Evolutionary conservation across 2,797 vertebrate genomes (phyloP).

Genomic region (Allobates femoralis): DNA sequence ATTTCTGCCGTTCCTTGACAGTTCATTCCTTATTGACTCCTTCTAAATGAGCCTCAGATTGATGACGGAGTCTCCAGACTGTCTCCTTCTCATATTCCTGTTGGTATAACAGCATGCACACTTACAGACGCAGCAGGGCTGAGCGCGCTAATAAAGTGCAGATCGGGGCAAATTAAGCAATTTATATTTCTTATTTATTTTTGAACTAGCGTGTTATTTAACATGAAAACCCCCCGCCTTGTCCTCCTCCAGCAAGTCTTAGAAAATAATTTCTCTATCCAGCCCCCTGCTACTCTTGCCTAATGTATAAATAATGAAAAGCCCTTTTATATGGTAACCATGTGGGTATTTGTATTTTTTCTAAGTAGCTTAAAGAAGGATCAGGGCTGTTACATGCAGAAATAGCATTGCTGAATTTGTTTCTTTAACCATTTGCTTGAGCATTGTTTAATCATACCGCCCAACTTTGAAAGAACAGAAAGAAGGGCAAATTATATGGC

Average conservation of each 20-base stretch:
- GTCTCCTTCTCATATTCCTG: slow-evolving; percentile 17
- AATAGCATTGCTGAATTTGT: neutral
- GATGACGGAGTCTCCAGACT: neutral
- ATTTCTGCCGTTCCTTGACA: neutral
- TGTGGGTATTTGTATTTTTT: neutral
- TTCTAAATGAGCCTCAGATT: slow-evolving; percentile 20
- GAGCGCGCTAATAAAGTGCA: neutral
- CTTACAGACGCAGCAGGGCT: slow-evolving; percentile 21
- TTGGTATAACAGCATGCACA: neutral
- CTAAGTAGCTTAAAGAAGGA: neutral
- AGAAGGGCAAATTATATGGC: too few species aligned
- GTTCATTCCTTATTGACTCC: slow-evolving; percentile 22
- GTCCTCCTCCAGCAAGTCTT: neutral
- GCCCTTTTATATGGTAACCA: neutral
- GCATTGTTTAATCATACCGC: too few species aligned
- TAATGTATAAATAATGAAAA: slow-evolving; percentile 15
- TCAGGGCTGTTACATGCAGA: neutral
- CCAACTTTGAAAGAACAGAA: too few species aligned
- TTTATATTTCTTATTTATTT: slow-evolving; percentile 3
- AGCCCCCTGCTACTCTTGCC: neutral
- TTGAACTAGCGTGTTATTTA: neutral
- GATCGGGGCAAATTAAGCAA: slow-evolving; percentile 20
- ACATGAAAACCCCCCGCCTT: slow-evolving; percentile 5
- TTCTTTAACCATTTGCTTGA: too few species aligned
- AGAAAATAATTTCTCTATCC: slow-evolving; percentile 22